These are phyloP conservation scores for Ridgeia piscesae DNA, from an alignment of 1,140 invertebrate genomes.

Conservation along the genomic window DNA sequence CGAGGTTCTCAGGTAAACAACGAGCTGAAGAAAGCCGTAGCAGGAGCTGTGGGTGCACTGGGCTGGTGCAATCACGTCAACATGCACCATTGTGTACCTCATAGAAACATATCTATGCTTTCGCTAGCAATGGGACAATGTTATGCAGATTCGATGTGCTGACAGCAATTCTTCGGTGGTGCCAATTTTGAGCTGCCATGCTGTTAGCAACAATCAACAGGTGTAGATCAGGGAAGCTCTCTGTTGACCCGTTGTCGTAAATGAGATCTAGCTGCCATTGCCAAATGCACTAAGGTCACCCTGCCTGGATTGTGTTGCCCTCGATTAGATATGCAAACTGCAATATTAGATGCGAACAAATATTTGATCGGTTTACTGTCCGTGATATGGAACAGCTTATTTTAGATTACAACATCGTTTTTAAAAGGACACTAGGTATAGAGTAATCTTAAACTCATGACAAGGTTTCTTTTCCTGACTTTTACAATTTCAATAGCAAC, in stretches of 20 bases:
- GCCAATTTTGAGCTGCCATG: background rate
- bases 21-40: background rate
- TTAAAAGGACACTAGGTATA: background rate
- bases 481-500: background rate
- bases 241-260: background rate
- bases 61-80: background rate
- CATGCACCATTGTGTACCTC: background rate
- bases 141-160: background rate
- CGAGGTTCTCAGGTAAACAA: background rate
- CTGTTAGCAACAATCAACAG: constrained; percentile 1
- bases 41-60: background rate
- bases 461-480: background rate
- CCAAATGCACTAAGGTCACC: background rate
- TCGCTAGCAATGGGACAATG: background rate
- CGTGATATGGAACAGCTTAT: background rate
- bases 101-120: background rate
- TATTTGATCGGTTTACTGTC: background rate
- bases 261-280: background rate
- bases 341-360: background rate
- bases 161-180: background rate
- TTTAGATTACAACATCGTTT: background rate
- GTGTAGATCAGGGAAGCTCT: background rate
- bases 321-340: background rate
- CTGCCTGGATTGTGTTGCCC: background rate
- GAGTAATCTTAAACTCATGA: background rate